Conservation (phyloP, 64 coral and sea anemone genomes). For the Montipora sp. region DNA sequence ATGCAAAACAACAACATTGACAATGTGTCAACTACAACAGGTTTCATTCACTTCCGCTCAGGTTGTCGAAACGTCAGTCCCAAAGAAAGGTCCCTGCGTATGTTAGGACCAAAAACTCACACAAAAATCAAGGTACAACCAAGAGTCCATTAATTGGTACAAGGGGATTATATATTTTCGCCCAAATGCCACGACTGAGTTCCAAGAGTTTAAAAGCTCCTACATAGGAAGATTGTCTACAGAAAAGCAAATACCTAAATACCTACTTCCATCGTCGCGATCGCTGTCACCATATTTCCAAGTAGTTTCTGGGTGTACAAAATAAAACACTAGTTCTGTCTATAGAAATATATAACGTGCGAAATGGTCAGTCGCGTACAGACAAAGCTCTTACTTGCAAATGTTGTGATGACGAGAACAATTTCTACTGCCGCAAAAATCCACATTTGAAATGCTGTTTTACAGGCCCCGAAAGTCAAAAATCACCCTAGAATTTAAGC, state of each 20-base stretch:
- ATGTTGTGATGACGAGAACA: not conserved
- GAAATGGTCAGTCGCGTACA: too few species aligned
- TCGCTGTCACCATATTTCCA: constrained; percentile 55
- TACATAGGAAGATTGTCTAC: not conserved
- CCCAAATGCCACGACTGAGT: too few species aligned
- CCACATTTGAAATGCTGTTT: not conserved
- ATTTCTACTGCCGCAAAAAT: not conserved
- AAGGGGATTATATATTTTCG: too few species aligned
- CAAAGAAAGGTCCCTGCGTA: too few species aligned
- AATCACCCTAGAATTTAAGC: not conserved
- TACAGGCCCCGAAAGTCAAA: not conserved
- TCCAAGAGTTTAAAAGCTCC: too few species aligned
- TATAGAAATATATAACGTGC: not conserved
- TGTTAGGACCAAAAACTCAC: too few species aligned
- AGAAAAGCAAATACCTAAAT: not conserved
- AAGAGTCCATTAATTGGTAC: too few species aligned
- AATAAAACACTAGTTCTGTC: not conserved
- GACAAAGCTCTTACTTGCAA: constrained; percentile 1
- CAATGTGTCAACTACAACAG: not conserved
- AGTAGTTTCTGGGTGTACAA: not conserved
- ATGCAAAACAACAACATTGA: not conserved
- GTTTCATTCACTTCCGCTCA: too few species aligned
- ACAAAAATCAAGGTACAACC: too few species aligned
- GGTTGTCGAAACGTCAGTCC: too few species aligned
- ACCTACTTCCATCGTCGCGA: not conserved